phyloP scores from a whole-genome alignment of 2,888 invertebrate genomes.

The Leptarthrus brevirostris region DNA sequence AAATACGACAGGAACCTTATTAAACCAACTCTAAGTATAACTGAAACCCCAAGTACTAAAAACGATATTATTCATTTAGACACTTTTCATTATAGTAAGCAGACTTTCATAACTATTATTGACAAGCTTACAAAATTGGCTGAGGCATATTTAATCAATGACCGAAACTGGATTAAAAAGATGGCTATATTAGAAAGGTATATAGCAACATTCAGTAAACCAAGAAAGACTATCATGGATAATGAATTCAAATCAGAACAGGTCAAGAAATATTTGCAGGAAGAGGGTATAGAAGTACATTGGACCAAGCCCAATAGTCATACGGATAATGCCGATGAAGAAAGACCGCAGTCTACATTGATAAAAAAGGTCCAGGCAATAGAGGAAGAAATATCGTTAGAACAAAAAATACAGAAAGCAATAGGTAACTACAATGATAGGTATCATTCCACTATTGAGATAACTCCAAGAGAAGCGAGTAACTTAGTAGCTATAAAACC shows the following conservation, averaged over 20 bases:
- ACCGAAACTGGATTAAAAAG: conserved; percentile 52
- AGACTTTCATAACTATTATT: conserved; percentile 51
- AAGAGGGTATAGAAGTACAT: conserved; percentile 45
- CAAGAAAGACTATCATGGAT: too few species aligned
- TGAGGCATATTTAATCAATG: too few species aligned
- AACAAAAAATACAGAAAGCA: too few species aligned
- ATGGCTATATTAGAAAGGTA: conserved; percentile 44
- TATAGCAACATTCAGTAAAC: conserved; percentile 52
- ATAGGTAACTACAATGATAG: conserved; percentile 54
- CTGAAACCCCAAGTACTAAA: conserved; percentile 49
- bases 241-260: conserved; percentile 52
- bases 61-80: conserved; percentile 50
- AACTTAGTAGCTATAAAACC: not conserved
- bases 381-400: conserved; percentile 48
- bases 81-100: conserved; percentile 38
- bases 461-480: conserved; percentile 48
- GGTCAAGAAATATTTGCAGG: conserved; percentile 40
- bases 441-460: conserved; percentile 51
- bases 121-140: too few species aligned
- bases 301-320: too few species aligned
- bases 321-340: conserved; percentile 50
- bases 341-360: conserved; percentile 53
- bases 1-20: conserved; percentile 52
- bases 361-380: conserved; percentile 53
- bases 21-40: conserved; percentile 38